Base-by-base conservation (phyloP, 2,888 invertebrate species). In the Elaeidobius kamerunicus region DNA sequence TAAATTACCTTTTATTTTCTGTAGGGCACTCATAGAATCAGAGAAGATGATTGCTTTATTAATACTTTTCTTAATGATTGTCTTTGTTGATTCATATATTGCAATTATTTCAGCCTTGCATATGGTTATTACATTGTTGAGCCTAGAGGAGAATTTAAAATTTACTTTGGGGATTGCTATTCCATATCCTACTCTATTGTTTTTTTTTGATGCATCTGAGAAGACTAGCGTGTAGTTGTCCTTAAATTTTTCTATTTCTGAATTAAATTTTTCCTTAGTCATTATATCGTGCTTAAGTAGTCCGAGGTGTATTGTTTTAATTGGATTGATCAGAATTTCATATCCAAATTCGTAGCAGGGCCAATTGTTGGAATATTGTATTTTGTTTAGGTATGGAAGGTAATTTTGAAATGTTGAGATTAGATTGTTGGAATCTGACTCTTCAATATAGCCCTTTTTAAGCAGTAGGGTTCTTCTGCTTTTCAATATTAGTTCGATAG, bases 81-180 rank as follows among this genome's bases (percentile, higher is more conserved):
- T n/a, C 16, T 12, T 15, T 12, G 50, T 42, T 12, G 44, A 49
- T 19, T 54, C 18, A 16, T 54, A 14, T 16, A 49, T 39, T 2
- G 48, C 54, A 9, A 49, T 44, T 14, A 44, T 30, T 44, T 54
- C 49, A 14, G 54, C 54, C 3, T 41, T 39, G 19, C 54, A 54
- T 1, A 48, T 49, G 19, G 12, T 14, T 18, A 19, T 19, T 7
- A 30, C 2, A 28, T 55, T 40, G 1, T 16, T 16, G 17, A 50
- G 30, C 19, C 43, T 44, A n/a, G 38, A 19, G 3, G 39, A 34
- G 18, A 39, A 53, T 23, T 41, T 28, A 15, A 17, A 17, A 28
- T 41, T 14, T 27, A 27, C 12, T 41, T 41, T 4, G 3, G 11
- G 15, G 9, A 23, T 27, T 4, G 12, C 6, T 2, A 39, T 19